Evolutionary conservation across 2,888 invertebrate genomes (phyloP), one percentile per base, ranked within the genome.

Genomic region (Cordilura impudica): DNA sequence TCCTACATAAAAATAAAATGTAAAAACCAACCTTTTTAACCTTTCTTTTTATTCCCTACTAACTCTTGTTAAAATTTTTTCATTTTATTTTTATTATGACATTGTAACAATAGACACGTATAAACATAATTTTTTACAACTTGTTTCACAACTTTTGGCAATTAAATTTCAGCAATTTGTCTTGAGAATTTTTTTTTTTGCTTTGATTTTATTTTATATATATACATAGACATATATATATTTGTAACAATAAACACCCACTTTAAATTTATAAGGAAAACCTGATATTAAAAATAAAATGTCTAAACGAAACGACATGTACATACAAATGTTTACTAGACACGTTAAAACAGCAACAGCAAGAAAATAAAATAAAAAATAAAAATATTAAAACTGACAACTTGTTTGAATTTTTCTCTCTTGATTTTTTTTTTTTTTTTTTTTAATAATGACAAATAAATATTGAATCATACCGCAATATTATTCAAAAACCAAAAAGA

Each of bases 391-490:
- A 35, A n/a, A 39, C 29, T 16, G 29, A 54, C 29, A 54, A 54
- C 23, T 26, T 26, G 23, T 26, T 54, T 54, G 16, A 54, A 54
- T 54, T 54, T 23, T 54, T 8, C 43, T 60, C 26, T 14, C 45
- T 45, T 43, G 7, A n/a, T 31, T 5, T 29, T 29, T n/a, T 54
- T 21, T 21, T 35, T 60, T 47, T 14, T 7, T 2, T 26, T 29
- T 19, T 56, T 54, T 49, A 29, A 39, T 65, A 16, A 66, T 67
- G 53, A 67, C 60, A 61, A 61, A 67, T 65, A 51, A 21, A 51
- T 51, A 60, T 71, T 58, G 56, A 76, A 51, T 65, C 58, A 71
- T 71, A 53, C 51, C 31, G 31, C 19, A 49, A 72, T 43, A 21
- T n/a, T 39, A 4, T n/a, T n/a, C 4, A 39, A 7, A 31, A 7